Evolutionary conservation across 2,113 vertebrate genomes (phyloP).

Genomic region (Poeciliopsis retropinna): DNA sequence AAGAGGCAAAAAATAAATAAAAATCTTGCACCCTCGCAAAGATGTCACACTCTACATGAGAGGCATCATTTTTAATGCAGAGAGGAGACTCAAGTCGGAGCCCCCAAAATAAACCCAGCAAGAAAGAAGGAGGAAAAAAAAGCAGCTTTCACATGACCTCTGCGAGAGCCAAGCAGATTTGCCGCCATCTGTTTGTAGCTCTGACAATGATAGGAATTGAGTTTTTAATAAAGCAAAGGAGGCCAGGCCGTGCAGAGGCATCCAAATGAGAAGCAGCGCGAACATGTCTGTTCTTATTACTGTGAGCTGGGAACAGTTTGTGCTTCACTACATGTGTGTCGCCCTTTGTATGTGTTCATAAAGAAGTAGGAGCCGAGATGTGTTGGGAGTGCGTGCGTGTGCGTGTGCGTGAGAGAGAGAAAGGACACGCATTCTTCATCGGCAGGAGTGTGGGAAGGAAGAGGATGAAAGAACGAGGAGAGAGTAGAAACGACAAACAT

Average conservation of each 20-base stretch:
- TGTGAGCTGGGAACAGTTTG: constrained; percentile 50
- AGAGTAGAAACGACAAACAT: constrained; percentile 49
- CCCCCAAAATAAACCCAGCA: constrained; percentile 53
- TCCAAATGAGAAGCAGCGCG: constrained; percentile 68
- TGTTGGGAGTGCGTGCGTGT: neutral
- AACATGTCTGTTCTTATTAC: constrained; percentile 67
- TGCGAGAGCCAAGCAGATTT: constrained; percentile 59
- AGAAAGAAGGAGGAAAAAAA: constrained; percentile 7
- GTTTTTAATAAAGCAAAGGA: constrained; percentile 69
- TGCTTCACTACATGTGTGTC: constrained; percentile 31
- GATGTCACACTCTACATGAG: constrained; percentile 51
- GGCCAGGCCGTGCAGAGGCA: constrained; percentile 57
- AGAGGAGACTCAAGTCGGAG: constrained; percentile 36
- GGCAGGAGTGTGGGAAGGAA: constrained; percentile 47
- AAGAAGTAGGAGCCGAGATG: constrained; percentile 17
- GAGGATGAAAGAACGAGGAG: constrained; percentile 51
- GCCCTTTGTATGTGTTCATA: constrained; percentile 31
- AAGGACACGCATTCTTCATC: constrained; percentile 34
- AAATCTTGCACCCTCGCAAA: constrained; percentile 49
- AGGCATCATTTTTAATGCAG: constrained; percentile 23
- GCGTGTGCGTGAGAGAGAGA: constrained; percentile 22
- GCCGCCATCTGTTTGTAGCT: constrained; percentile 65
- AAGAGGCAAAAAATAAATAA: constrained; percentile 40
- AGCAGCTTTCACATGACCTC: constrained; percentile 60
- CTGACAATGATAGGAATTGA: constrained; percentile 69